Evolutionary conservation across 2,797 vertebrate genomes (phyloP).

Genomic region (Anomalospiza imberbis): DNA sequence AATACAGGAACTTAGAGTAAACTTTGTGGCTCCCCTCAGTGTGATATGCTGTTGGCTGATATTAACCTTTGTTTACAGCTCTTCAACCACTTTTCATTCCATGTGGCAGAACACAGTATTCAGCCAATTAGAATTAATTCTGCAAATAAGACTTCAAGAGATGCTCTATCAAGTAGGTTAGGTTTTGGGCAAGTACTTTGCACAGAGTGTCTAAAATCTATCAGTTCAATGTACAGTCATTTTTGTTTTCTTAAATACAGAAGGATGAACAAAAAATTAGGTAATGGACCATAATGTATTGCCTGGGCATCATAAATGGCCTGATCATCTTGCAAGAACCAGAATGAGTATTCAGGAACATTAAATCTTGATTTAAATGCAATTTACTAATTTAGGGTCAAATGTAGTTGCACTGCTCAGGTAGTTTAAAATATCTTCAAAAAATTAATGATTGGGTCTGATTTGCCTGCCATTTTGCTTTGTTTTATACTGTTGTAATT

Average conservation of each 20-base stretch:
- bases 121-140: constrained; percentile 58
- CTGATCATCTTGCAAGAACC: not conserved
- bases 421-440: not conserved
- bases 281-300: constrained; percentile 16
- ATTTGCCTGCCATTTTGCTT: not conserved
- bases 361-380: constrained; percentile 30
- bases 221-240: not conserved
- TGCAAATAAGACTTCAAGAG: constrained; percentile 29
- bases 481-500: constrained; percentile 7
- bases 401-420: not conserved
- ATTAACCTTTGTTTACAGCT: constrained; percentile 40
- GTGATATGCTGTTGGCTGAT: not conserved
- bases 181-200: not conserved
- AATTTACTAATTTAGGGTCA: constrained; percentile 12
- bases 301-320: constrained; percentile 6
- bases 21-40: not conserved
- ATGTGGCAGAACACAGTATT: not conserved
- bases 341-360: not conserved
- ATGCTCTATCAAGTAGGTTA: not conserved
- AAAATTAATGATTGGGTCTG: not conserved
- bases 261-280: constrained; percentile 27
- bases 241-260: constrained; percentile 26
- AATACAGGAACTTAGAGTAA: not conserved
- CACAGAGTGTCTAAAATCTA: not conserved
- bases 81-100: constrained; percentile 41